Conservation (phyloP, 2,113 vertebrate genomes). For the Calyptomena viridis region DNA sequence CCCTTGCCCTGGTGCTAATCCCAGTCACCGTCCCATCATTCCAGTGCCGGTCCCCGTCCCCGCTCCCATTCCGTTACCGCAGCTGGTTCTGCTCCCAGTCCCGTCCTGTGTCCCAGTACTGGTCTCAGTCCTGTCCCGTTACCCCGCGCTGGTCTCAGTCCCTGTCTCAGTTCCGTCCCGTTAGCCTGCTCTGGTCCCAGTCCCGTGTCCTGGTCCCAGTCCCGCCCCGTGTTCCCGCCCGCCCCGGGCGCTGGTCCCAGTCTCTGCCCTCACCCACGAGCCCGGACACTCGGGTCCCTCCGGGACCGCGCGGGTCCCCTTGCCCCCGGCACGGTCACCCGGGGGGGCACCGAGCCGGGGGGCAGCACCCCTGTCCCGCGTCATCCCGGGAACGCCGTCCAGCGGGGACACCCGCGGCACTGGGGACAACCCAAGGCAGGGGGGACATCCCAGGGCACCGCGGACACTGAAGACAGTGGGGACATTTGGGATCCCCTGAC, state of each 20-base stretch:
- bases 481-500: too few species aligned
- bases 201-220: neutral
- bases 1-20: neutral
- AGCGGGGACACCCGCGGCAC: neutral
- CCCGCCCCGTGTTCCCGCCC: neutral
- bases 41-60: neutral
- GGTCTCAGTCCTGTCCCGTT: neutral
- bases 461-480: too few species aligned
- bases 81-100: neutral
- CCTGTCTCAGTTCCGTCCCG: neutral
- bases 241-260: neutral
- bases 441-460: too few species aligned
- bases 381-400: rapidly evolving
- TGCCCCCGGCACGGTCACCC: neutral
- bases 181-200: neutral
- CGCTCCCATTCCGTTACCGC: neutral
- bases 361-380: neutral
- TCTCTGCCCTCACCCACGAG: neutral
- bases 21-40: too few species aligned
- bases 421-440: neutral
- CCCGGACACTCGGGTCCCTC: neutral
- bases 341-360: too few species aligned
- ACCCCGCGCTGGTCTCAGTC: neutral
- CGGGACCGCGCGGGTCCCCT: neutral
- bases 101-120: neutral